phyloP scores from a whole-genome alignment of 2,797 vertebrate genomes.

The Argentina silus region DNA sequence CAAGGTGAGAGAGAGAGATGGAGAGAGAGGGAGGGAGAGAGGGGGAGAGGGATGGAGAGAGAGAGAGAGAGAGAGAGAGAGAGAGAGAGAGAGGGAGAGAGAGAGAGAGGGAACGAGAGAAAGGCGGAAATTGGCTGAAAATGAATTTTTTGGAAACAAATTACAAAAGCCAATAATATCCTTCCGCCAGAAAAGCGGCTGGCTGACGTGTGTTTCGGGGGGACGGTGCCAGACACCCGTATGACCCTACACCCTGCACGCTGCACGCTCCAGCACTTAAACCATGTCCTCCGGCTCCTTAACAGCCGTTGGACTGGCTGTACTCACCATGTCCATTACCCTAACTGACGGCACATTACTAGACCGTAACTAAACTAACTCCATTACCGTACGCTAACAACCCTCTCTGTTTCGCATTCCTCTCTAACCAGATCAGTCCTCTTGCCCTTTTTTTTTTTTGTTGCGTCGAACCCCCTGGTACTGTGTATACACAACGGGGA shows the following conservation, averaged over 20 bases:
- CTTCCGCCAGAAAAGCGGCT: slow-evolving; percentile 7
- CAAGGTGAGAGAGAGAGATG: slow-evolving; percentile 8
- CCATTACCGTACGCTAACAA: too few relatives aligned
- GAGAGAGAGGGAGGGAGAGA: neutral
- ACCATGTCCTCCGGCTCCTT: neutral
- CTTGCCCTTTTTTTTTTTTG: neutral
- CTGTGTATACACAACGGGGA: neutral
- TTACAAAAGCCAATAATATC: slow-evolving; percentile 27
- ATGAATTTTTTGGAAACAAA: slow-evolving; percentile 31
- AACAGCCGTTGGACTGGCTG: too few relatives aligned
- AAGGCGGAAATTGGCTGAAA: slow-evolving; percentile 18
- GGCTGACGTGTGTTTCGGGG: neutral
- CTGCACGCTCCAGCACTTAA: neutral
- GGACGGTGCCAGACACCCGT: neutral
- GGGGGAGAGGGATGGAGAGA: neutral
- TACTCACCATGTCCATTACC: too few relatives aligned
- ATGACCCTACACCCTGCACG: neutral
- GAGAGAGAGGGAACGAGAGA: slow-evolving; percentile 2
- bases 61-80: slow-evolving; percentile 1
- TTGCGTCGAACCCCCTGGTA: too few relatives aligned
- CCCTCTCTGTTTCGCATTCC: too few relatives aligned
- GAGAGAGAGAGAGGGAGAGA: neutral
- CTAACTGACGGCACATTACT: too few relatives aligned
- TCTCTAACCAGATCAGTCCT: neutral
- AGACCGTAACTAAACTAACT: too few relatives aligned